These are phyloP conservation scores for Argentina silus DNA, from an alignment of 2,797 vertebrate genomes.

Conservation along the genomic window DNA sequence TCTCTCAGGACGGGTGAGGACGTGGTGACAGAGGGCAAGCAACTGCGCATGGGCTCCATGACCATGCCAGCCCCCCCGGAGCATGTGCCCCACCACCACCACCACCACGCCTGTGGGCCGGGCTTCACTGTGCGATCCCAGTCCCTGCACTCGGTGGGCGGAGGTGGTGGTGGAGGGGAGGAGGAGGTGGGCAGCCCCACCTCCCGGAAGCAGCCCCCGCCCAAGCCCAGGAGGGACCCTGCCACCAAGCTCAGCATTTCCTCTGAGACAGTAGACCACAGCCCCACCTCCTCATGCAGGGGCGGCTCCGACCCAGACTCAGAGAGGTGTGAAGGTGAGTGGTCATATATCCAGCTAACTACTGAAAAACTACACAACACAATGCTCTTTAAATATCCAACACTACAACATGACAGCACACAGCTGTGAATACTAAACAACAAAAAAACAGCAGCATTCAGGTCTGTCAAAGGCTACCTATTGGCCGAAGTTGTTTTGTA, in stretches of 20 bases:
- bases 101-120: conserved; percentile 80
- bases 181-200: conserved; percentile 92
- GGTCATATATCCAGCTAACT: conserved; percentile 13
- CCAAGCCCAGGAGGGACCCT: conserved; percentile 96
- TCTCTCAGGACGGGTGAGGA: conserved; percentile 90
- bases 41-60: conserved; percentile 96
- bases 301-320: conserved; percentile 50
- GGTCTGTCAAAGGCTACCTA: too few species aligned
- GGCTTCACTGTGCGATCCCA: conserved; percentile 95
- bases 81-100: conserved; percentile 74
- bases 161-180: conserved; percentile 81
- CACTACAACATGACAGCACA: not conserved
- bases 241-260: conserved; percentile 98
- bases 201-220: conserved; percentile 94
- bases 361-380: conserved; percentile 41
- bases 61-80: conserved; percentile 94
- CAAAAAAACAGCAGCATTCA: too few species aligned
- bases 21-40: conserved; percentile 90
- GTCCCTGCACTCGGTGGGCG: conserved; percentile 94
- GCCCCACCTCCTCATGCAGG: conserved; percentile 78
- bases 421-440: not conserved
- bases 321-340: conserved; percentile 84
- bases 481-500: too few species aligned
- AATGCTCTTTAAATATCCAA: not conserved
- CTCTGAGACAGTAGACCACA: conserved; percentile 93